These are phyloP conservation scores for Cervus canadensis DNA, from an alignment of 2,113 vertebrate species.

Conservation along the genomic window DNA sequence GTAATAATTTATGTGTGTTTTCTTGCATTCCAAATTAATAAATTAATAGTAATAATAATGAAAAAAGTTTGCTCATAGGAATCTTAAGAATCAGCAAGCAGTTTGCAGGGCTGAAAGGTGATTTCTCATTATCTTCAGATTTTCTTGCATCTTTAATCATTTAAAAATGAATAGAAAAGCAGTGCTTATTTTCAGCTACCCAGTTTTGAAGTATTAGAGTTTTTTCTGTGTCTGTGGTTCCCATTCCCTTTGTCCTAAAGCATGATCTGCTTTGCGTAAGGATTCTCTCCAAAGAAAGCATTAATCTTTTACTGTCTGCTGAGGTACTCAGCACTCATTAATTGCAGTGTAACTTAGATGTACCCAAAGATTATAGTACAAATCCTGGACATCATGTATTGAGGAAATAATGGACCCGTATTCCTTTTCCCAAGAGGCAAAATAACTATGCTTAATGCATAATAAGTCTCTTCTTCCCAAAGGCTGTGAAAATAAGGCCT, in stretches of 20 bases:
- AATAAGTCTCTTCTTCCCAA: constrained; percentile 44
- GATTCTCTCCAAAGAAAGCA: constrained; percentile 28
- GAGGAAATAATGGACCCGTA: constrained; percentile 44
- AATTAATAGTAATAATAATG: not conserved
- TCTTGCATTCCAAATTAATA: constrained; percentile 5
- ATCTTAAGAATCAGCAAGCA: not conserved
- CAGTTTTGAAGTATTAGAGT: not conserved
- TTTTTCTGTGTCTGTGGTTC: not conserved
- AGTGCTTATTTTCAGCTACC: not conserved
- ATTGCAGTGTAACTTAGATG: not conserved
- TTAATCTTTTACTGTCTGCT: constrained; percentile 39
- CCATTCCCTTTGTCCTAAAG: constrained; percentile 36
- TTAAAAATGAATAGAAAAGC: not conserved
- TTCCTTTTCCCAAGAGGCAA: constrained; percentile 23
- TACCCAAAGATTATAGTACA: constrained; percentile 36
- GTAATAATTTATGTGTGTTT: constrained; percentile 19
- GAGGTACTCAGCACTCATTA: not conserved
- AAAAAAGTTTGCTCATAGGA: not conserved
- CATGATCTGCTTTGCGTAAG: constrained; percentile 32
- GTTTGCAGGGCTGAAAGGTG: not conserved
- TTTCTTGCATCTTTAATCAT: not conserved
- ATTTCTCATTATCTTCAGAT: not conserved
- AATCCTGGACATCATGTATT: not conserved
- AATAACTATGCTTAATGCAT: constrained; percentile 37
- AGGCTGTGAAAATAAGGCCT: constrained; percentile 59